Percentiles rank a stretch among this genome's conserved stretches.
Conservation (phyloP, 2,888 invertebrate genomes). For the Tipula vernalis region DNA sequence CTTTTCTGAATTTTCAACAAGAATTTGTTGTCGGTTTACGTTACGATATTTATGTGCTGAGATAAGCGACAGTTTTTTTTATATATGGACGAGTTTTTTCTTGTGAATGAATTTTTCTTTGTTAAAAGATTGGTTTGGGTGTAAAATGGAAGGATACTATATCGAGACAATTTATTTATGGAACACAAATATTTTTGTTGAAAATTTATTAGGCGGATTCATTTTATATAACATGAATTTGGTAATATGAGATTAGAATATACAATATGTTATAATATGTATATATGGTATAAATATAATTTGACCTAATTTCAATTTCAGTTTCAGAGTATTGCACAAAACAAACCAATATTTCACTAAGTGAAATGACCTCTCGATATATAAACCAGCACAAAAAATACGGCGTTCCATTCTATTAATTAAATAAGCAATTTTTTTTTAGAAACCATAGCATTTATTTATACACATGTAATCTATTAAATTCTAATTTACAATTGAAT, state of each 20-base stretch:
- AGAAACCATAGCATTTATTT: not conserved
- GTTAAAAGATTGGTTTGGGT: not conserved
- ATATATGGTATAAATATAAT: too few species aligned
- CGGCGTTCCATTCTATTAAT: not conserved
- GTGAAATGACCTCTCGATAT: not conserved
- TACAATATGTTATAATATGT: too few species aligned
- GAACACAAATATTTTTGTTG: not conserved
- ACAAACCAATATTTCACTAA: not conserved
- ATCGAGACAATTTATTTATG: not conserved
- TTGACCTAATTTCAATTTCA: too few species aligned
- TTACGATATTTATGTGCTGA: not conserved
- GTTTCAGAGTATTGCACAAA: not conserved
- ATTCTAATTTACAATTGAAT: not conserved
- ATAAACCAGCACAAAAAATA: not conserved
- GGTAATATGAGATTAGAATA: not conserved
- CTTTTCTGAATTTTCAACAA: not conserved
- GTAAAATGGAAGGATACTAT: not conserved
- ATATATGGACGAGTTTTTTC: not conserved
- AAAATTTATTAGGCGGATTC: not conserved
- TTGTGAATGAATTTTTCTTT: not conserved
- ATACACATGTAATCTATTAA: not conserved
- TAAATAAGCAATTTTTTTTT: not conserved
- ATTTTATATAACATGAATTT: not conserved
- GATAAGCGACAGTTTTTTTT: too few species aligned
- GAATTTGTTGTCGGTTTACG: not conserved